Evolutionary conservation across 2,888 invertebrate species (phyloP).

Genomic region (Lutraria lutraria): DNA sequence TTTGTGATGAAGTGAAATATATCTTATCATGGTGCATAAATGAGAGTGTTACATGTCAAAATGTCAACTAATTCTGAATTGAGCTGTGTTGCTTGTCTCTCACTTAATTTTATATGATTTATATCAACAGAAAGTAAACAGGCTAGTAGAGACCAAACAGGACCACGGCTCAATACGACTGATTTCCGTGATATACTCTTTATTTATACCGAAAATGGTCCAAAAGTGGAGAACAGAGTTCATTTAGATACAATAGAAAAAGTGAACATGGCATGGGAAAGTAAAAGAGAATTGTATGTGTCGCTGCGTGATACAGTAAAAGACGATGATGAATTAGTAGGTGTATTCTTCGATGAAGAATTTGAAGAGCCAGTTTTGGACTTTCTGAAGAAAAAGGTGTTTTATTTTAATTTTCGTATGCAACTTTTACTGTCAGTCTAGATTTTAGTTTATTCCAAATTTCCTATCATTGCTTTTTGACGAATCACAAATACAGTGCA

Average conservation of each 20-base stretch:
- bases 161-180: background rate
- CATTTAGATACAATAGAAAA: conserved; percentile 12
- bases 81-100: too few relatives aligned
- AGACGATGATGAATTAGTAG: background rate
- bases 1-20: too few relatives aligned
- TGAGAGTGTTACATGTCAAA: too few relatives aligned
- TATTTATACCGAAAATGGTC: background rate
- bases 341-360: background rate
- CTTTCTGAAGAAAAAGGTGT: background rate
- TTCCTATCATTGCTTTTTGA: too few relatives aligned
- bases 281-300: conserved; percentile 1
- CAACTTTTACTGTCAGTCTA: background rate
- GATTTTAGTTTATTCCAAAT: background rate
- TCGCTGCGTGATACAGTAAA: background rate
- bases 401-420: background rate
- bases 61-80: too few relatives aligned
- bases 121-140: background rate
- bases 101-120: background rate
- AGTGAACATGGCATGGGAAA: conserved; percentile 5
- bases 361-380: background rate
- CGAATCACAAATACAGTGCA: too few relatives aligned
- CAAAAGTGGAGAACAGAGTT: background rate
- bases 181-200: background rate
- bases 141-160: background rate
- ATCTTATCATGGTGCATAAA: too few relatives aligned